Percentiles rank a stretch among this genome's conserved stretches.
These are phyloP conservation scores for Sceloporus undulatus DNA, from an alignment of 2,113 vertebrate genomes.

Conservation along the genomic window DNA sequence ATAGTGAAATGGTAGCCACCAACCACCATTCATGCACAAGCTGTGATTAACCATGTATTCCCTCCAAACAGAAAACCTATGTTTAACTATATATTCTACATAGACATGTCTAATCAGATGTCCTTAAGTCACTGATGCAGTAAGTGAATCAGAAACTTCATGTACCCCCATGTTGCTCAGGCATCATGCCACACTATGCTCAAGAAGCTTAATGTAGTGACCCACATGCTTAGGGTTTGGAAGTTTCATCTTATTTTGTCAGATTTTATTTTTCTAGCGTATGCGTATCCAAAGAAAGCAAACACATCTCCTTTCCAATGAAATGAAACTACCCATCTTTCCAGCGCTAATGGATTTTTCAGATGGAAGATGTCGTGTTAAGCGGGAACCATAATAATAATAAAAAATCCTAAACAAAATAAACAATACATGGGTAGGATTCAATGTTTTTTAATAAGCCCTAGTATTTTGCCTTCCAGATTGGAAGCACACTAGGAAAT, in stretches of 20 bases:
- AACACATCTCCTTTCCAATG: slow-evolving; percentile 73
- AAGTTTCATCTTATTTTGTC: slow-evolving; percentile 59
- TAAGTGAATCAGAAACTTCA: background rate
- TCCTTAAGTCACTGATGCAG: background rate
- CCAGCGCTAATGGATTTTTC: slow-evolving; percentile 76
- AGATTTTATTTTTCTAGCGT: slow-evolving; percentile 67
- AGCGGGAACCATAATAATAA: slow-evolving; percentile 63
- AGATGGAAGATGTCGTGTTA: slow-evolving; percentile 73
- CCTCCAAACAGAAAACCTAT: too few species aligned
- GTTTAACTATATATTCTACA: too few species aligned
- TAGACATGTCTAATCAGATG: background rate
- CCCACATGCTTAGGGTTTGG: slow-evolving; percentile 38
- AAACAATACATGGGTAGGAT: slow-evolving; percentile 64
- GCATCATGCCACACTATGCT: background rate
- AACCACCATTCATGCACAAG: too few species aligned
- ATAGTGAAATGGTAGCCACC: too few species aligned
- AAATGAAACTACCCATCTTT: slow-evolving; percentile 56
- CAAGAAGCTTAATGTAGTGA: slow-evolving; percentile 18
- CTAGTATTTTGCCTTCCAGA: slow-evolving; percentile 72
- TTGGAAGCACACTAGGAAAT: slow-evolving; percentile 72
- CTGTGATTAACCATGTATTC: too few species aligned
- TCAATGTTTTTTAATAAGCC: slow-evolving; percentile 61
- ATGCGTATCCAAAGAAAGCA: slow-evolving; percentile 79
- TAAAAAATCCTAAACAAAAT: slow-evolving; percentile 56
- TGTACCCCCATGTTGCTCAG: background rate